These are phyloP conservation scores for Machaerirhynchus nigripectus DNA, from an alignment of 2,113 vertebrate species.

Conservation along the genomic window DNA sequence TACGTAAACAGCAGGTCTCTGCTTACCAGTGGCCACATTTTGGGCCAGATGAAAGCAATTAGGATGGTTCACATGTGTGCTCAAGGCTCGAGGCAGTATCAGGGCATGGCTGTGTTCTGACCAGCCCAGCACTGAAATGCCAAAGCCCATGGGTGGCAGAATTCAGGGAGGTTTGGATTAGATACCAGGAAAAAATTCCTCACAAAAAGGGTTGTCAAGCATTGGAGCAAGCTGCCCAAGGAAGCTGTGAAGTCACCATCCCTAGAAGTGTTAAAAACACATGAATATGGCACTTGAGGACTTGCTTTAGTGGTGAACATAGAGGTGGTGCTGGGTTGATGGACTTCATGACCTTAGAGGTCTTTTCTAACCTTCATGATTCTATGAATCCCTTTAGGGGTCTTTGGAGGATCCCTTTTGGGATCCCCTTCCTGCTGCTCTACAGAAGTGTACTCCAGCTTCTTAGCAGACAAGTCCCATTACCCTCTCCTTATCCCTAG, in stretches of 20 bases:
- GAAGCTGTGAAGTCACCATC: neutral
- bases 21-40: neutral
- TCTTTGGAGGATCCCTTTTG: neutral
- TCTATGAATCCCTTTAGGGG: neutral
- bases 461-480: neutral
- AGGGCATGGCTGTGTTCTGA: rapidly evolving
- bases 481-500: neutral
- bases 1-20: neutral
- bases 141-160: neutral
- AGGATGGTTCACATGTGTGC: neutral
- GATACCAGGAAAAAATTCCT: neutral
- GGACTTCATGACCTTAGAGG: neutral
- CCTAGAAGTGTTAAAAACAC: neutral
- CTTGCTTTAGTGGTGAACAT: neutral
- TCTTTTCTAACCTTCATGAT: neutral
- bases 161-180: neutral
- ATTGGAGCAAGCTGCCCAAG: neutral
- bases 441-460: neutral
- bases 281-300: neutral
- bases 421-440: neutral
- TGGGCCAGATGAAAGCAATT: neutral
- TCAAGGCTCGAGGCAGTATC: neutral
- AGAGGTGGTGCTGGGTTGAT: neutral
- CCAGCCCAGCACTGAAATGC: neutral
- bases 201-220: neutral